Percentiles rank a stretch among this genome's conserved stretches.
Evolutionary conservation across 2,113 vertebrate species (phyloP).

Genomic region (Lepisosteus oculatus): DNA sequence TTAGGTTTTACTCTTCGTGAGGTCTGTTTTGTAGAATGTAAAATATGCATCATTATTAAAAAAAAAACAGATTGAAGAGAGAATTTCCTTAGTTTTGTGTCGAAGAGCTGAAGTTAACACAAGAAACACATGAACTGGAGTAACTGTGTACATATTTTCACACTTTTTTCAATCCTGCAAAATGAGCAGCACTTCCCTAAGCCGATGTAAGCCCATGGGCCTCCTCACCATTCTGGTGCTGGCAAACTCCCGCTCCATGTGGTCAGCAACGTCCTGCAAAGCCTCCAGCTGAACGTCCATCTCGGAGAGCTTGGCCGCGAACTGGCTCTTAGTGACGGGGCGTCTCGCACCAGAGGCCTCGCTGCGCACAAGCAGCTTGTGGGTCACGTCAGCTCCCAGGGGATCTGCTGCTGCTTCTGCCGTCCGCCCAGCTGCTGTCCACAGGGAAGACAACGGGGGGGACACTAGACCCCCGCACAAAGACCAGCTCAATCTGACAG

Average conservation of each 20-base stretch:
- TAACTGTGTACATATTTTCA: too few species aligned
- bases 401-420: slow-evolving; percentile 19
- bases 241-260: slow-evolving; percentile 77
- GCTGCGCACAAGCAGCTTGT: slow-evolving; percentile 24
- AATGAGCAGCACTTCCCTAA: too few species aligned
- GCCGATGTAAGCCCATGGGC: not conserved
- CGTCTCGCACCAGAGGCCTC: slow-evolving; percentile 24
- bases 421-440: not conserved
- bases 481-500: slow-evolving; percentile 21
- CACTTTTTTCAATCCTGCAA: too few species aligned
- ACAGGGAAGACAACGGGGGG: slow-evolving; percentile 4
- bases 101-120: too few species aligned
- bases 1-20: too few species aligned
- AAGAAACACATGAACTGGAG: too few species aligned
- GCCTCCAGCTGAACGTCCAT: slow-evolving; percentile 71
- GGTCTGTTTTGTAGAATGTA: too few species aligned
- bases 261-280: slow-evolving; percentile 74
- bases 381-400: slow-evolving; percentile 32
- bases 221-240: slow-evolving; percentile 56
- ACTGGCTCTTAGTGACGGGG: slow-evolving; percentile 33
- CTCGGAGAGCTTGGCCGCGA: slow-evolving; percentile 65
- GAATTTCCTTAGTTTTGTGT: too few species aligned
- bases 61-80: too few species aligned
- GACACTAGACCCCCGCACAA: not conserved
- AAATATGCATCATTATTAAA: too few species aligned